These are phyloP conservation scores for Leptodactylus fuscus DNA, from an alignment of 2,113 vertebrate genomes.

Conservation along the genomic window DNA sequence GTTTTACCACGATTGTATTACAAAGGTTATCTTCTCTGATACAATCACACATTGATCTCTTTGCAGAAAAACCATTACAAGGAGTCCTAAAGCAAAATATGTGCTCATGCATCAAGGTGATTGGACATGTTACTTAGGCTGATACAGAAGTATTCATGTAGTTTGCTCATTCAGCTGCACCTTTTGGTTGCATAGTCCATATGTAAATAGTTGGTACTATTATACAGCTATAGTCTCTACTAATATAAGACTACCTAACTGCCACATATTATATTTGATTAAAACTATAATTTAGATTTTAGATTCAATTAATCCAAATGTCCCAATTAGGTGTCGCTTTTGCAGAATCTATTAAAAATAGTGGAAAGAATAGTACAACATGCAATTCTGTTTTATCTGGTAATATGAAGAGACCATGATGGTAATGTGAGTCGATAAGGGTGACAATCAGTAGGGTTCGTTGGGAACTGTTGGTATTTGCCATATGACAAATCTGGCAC, in stretches of 20 bases:
- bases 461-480: too few relatives aligned
- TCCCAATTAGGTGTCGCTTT: too few relatives aligned
- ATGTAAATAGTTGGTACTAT: background rate
- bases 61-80: background rate
- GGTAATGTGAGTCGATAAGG: too few relatives aligned
- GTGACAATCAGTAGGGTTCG: too few relatives aligned
- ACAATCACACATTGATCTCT: background rate
- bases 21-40: conserved; percentile 5
- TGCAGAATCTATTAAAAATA: too few relatives aligned
- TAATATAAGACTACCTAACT: background rate
- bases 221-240: background rate
- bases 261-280: background rate
- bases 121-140: background rate
- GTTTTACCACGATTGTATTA: background rate
- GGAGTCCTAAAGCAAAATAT: background rate
- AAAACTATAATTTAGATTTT: too few relatives aligned
- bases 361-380: too few relatives aligned
- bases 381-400: too few relatives aligned
- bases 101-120: background rate
- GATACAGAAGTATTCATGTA: background rate
- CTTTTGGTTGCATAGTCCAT: background rate
- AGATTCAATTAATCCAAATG: background rate
- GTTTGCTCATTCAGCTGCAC: background rate
- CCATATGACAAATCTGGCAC: too few relatives aligned
- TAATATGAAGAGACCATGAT: too few relatives aligned